Base-by-base conservation (phyloP, 2,797 vertebrate species). In the Acestrorhynchus altus region DNA sequence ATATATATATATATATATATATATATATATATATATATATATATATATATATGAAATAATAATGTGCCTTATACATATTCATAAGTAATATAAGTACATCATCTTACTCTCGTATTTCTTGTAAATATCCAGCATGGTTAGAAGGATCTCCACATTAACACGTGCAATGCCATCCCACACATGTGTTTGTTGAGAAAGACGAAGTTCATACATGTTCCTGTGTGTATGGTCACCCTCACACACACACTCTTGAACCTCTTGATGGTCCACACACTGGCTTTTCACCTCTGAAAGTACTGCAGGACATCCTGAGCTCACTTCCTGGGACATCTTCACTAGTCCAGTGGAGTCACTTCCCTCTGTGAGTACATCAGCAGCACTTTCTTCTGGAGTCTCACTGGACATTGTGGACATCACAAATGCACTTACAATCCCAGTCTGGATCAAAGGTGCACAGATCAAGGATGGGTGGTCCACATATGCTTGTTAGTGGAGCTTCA, bases 81-180 rank as follows among this genome's bases (percentile, higher is more conserved):
- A 35, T 35, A 35, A 35, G 31, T 35, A 35, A 35, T 35, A 35
- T 6, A 35, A 35, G 46, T 35, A 26, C 47, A 68, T 16, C 10
- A 40, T 68, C 83, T 87, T 83, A 88, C 87, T 78, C 63, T 83
- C 56, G 28, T 76, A 76, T 47, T 79, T 86, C 78, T 84, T 67
- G 59, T 82, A 88, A 60, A 87, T 81, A 61, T 87, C 85, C 67
- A 89, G 83, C 85, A 87, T 78, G 28, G 84, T 87, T 16, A 88
- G 75, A 24, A 88, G 76, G 28, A 86, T 82, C 77, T 89, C 85
- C 71, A 85, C 47, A 20, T 90, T 89, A 51, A 87, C 47, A 10
- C 73, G 78, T 60, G 83, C 79, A 16, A 88, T 88, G 40, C 86
- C 82, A 18, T 89, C 85, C 85, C 87, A 90, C 9, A 73, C 82